These are phyloP conservation scores for Chamaetylas fuelleborni DNA, from an alignment of 2,113 vertebrate species.

Conservation along the genomic window DNA sequence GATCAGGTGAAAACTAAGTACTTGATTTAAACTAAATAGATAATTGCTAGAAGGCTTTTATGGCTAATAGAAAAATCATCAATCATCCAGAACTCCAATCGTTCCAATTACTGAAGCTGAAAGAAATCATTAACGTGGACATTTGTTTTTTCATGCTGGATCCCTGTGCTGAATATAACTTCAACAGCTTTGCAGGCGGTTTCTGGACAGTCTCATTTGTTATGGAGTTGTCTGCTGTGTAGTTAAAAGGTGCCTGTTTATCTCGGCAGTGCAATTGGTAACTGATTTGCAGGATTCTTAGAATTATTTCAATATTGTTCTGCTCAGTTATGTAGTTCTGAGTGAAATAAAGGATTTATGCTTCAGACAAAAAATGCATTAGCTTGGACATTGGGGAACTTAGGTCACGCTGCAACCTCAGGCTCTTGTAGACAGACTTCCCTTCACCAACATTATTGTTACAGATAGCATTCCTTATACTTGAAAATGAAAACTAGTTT, in stretches of 20 bases:
- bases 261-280: neutral
- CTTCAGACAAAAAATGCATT: neutral
- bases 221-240: accelerated
- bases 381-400: neutral
- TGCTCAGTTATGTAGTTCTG: neutral
- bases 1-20: neutral
- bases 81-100: neutral
- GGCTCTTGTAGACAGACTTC: neutral
- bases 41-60: neutral
- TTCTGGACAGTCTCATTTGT: neutral
- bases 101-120: neutral
- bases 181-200: neutral
- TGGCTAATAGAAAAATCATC: neutral
- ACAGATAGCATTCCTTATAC: neutral
- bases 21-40: neutral
- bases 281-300: neutral
- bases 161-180: neutral
- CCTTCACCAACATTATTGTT: neutral
- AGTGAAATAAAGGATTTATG: neutral
- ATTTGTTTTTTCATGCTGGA: neutral
- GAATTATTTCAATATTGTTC: neutral
- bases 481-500: neutral
- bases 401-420: accelerated
- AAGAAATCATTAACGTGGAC: neutral
- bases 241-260: neutral